Evolutionary conservation across 2,888 invertebrate genomes (phyloP).

Genomic region (Mechanitis messenoides): DNA sequence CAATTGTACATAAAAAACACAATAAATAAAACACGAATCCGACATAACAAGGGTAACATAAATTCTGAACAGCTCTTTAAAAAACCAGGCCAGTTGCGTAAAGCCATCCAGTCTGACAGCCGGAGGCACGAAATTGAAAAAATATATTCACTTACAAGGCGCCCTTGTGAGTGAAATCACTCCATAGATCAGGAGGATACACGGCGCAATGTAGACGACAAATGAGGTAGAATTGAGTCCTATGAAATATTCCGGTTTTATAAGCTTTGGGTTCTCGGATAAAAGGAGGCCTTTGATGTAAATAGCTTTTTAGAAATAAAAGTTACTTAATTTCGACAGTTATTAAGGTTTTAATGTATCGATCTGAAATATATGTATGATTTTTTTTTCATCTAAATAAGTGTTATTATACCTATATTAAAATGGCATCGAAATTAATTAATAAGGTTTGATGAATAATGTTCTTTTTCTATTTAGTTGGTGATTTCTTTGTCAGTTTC

Average conservation of each 20-base stretch:
- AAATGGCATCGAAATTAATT: too few relatives aligned
- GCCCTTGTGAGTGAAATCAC: slow-evolving; percentile 36
- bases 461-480: too few relatives aligned
- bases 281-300: neutral
- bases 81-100: slow-evolving; percentile 25
- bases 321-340: neutral
- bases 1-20: neutral
- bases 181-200: slow-evolving; percentile 52
- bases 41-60: slow-evolving; percentile 14
- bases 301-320: slow-evolving; percentile 3
- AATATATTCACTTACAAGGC: slow-evolving; percentile 53
- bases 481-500: too few relatives aligned
- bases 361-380: neutral
- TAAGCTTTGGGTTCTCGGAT: slow-evolving; percentile 8
- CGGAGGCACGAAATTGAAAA: slow-evolving; percentile 37
- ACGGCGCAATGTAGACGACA: slow-evolving; percentile 45
- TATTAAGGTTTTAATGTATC: neutral
- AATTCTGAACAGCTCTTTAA: slow-evolving; percentile 21
- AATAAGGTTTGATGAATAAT: too few relatives aligned
- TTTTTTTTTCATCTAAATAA: too few relatives aligned
- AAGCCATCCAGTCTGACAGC: slow-evolving; percentile 32
- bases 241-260: slow-evolving; percentile 8
- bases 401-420: too few relatives aligned
- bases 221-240: slow-evolving; percentile 46
- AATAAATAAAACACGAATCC: slow-evolving; percentile 1